These are phyloP conservation scores for Diadophis punctatus DNA, from an alignment of 2,113 vertebrate genomes.

Conservation along the genomic window DNA sequence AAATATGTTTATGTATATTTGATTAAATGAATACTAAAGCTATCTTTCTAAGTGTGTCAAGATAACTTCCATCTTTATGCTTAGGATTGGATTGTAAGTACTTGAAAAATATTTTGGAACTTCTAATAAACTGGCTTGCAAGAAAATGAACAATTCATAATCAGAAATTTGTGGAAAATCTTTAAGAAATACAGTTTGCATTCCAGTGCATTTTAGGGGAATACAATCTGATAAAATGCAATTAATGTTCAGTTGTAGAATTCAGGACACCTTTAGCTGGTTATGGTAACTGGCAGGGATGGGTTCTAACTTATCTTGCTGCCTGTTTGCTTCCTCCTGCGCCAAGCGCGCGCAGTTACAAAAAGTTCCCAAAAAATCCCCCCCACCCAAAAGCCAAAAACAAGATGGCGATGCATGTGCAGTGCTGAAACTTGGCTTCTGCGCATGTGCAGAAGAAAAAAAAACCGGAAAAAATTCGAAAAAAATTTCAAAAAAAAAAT, in stretches of 20 bases:
- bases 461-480: no score
- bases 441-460: no score
- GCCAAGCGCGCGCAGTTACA: no score
- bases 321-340: no score
- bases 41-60: background rate
- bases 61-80: background rate
- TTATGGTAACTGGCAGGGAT: no score
- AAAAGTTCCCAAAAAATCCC: no score
- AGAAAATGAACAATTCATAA: background rate
- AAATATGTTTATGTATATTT: background rate
- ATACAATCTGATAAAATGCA: background rate
- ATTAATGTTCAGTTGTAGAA: background rate
- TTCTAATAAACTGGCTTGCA: background rate
- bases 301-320: no score
- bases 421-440: no score
- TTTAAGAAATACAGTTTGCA: background rate
- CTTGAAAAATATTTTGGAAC: accelerated
- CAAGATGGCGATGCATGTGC: no score
- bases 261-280: background rate
- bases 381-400: no score
- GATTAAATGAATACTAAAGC: background rate
- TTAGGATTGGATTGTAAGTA: background rate
- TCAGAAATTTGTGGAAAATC: background rate
- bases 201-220: background rate
- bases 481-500: no score